phyloP scores from a whole-genome alignment of 2,113 vertebrate genomes.

The Perognathus longimembris region DNA sequence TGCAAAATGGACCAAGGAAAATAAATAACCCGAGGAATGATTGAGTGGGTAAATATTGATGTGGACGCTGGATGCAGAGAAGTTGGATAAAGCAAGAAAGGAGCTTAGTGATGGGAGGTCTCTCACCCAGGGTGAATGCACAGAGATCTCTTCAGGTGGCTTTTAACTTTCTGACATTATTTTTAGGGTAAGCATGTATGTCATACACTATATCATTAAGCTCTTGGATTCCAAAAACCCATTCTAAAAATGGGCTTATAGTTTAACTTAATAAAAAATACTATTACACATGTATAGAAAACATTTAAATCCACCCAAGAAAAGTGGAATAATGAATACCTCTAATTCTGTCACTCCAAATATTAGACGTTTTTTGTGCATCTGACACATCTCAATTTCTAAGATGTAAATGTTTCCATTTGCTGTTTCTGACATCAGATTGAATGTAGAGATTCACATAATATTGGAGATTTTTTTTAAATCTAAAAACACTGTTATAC shows the following conservation, averaged over 20 bases:
- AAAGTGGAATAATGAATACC: background rate
- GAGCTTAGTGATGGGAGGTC: slow-evolving; percentile 41
- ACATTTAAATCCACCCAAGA: background rate
- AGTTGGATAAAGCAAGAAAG: slow-evolving; percentile 74
- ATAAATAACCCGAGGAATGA: slow-evolving; percentile 86
- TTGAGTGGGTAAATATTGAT: slow-evolving; percentile 85
- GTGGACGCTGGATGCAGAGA: slow-evolving; percentile 67
- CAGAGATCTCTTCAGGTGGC: background rate
- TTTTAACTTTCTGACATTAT: background rate
- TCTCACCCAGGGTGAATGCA: background rate
- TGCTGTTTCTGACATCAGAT: background rate
- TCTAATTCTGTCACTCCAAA: background rate
- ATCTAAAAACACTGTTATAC: background rate
- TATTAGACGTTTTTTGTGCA: background rate
- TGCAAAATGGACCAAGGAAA: slow-evolving; percentile 85
- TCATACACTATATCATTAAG: background rate
- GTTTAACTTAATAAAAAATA: background rate
- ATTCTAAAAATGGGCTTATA: background rate
- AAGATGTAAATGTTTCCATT: background rate
- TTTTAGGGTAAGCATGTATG: background rate
- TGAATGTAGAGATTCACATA: background rate
- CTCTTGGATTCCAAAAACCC: background rate
- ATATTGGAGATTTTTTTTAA: background rate
- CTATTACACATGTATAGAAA: background rate
- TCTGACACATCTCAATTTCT: slow-evolving; percentile 11